Percentiles rank a stretch among this genome's conserved stretches.
These are phyloP conservation scores for Morinoia aosen DNA, from an alignment of 2,888 invertebrate species.

Conservation along the genomic window DNA sequence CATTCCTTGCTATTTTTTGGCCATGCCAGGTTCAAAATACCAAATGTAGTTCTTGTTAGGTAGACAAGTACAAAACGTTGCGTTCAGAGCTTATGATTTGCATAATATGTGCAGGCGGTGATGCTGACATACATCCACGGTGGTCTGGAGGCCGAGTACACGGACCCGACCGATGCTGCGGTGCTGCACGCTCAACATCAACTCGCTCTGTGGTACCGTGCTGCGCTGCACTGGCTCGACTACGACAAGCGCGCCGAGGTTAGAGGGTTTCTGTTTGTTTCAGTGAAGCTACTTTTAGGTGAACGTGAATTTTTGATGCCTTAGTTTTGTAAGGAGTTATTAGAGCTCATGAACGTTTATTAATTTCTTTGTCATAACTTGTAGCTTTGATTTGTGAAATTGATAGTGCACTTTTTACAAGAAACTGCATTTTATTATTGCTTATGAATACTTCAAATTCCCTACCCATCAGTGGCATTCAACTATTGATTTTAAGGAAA, in stretches of 20 bases:
- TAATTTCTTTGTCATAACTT: not conserved
- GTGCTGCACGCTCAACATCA: not conserved
- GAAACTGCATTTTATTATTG: no score
- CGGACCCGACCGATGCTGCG: not conserved
- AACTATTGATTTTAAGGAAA: no score
- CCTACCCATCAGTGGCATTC: no score
- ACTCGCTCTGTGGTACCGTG: slow-evolving; percentile 18
- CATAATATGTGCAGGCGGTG: not conserved
- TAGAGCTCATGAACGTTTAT: not conserved
- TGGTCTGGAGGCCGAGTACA: not conserved
- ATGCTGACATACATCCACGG: slow-evolving; percentile 43
- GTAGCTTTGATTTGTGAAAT: no score
- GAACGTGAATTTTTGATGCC: not conserved
- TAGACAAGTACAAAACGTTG: no score
- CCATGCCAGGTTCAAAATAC: no score
- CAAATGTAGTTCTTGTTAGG: no score
- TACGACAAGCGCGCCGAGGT: slow-evolving; percentile 30
- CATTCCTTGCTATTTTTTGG: no score
- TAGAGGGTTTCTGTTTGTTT: not conserved
- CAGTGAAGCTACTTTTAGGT: not conserved
- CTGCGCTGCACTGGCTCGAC: slow-evolving; percentile 47
- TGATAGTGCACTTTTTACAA: no score
- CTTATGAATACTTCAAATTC: no score
- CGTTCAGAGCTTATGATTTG: no score
- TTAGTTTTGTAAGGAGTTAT: not conserved